These are phyloP conservation scores for Seriola dumerili DNA, from an alignment of 2,113 vertebrate genomes.

Conservation along the genomic window DNA sequence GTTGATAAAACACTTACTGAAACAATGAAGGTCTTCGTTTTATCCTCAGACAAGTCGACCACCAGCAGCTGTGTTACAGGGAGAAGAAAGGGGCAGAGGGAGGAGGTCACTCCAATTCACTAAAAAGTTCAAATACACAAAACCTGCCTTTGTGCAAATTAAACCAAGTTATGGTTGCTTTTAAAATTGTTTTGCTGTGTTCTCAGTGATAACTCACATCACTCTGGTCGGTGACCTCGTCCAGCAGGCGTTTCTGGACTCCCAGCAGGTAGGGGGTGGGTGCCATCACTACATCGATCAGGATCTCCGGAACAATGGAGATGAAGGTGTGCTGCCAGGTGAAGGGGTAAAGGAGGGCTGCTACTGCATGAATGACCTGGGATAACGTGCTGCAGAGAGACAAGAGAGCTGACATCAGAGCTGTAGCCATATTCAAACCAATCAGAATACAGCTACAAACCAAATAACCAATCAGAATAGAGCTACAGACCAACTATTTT, in stretches of 20 bases:
- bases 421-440: no score
- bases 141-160: neutral
- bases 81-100: neutral
- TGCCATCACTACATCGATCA: slow-evolving; percentile 94
- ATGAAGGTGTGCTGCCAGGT: slow-evolving; percentile 98
- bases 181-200: neutral
- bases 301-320: slow-evolving; percentile 92
- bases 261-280: slow-evolving; percentile 96
- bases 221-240: slow-evolving; percentile 86
- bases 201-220: slow-evolving; percentile 74
- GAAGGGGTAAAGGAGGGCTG: slow-evolving; percentile 96
- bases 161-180: neutral
- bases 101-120: neutral
- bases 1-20: slow-evolving; percentile 80
- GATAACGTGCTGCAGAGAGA: slow-evolving; percentile 88
- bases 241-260: slow-evolving; percentile 88
- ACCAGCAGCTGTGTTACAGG: slow-evolving; percentile 86
- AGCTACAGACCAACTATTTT: no score
- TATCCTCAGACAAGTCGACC: slow-evolving; percentile 89
- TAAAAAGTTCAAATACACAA: neutral
- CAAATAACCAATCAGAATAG: no score
- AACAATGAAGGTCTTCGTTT: slow-evolving; percentile 83
- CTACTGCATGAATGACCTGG: slow-evolving; percentile 92
- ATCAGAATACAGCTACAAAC: no score
- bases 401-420: neutral